Conservation (phyloP, 2,888 invertebrate genomes). For the Plebejus argus region DNA sequence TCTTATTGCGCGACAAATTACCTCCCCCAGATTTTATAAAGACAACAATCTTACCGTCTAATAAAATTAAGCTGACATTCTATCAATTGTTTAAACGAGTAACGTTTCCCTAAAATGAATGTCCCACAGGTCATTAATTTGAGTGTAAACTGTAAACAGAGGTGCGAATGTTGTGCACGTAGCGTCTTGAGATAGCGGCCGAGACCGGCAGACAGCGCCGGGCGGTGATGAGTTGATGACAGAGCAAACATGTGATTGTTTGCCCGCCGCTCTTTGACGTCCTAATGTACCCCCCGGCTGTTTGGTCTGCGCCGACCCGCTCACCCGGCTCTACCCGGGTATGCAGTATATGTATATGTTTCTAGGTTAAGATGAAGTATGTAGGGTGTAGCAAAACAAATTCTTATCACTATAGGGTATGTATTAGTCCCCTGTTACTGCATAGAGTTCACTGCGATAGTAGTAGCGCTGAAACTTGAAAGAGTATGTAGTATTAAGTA, state of each 20-base stretch:
- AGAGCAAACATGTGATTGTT: slow-evolving; percentile 14
- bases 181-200: background rate
- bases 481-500: too few relatives aligned
- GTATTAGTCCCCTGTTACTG: too few relatives aligned
- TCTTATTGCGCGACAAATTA: background rate
- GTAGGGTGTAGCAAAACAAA: too few relatives aligned
- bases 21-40: background rate
- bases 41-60: background rate
- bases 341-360: background rate
- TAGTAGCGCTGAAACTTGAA: too few relatives aligned
- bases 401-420: too few relatives aligned
- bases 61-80: background rate
- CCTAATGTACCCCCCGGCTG: background rate
- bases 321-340: background rate
- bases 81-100: too few relatives aligned
- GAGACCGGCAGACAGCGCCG: background rate
- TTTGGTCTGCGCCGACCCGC: background rate
- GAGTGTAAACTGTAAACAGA: background rate
- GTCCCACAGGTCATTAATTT: background rate
- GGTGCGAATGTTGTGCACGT: background rate
- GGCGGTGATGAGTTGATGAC: background rate
- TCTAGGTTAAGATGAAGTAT: background rate
- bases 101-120: background rate
- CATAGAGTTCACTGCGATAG: too few relatives aligned
- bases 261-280: background rate